These are phyloP conservation scores for Glaucopsyche alexis DNA, from an alignment of 2,888 invertebrate species.

Conservation along the genomic window DNA sequence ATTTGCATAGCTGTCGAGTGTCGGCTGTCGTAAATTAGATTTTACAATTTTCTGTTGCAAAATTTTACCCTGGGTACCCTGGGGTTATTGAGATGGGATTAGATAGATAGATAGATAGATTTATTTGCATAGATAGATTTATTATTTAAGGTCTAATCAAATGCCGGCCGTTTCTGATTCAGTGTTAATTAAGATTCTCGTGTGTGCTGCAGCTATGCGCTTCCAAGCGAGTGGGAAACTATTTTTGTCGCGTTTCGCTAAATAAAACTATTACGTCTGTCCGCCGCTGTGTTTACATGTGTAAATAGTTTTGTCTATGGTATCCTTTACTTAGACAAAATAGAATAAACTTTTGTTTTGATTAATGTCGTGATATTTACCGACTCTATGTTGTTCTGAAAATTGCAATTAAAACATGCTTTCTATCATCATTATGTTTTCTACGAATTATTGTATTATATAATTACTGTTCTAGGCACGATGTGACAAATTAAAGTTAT, in stretches of 20 bases:
- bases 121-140: too few relatives aligned
- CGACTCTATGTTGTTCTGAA: not conserved
- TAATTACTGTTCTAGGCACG: not conserved
- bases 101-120: too few relatives aligned
- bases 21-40: too few relatives aligned
- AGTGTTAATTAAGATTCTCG: constrained; percentile 19
- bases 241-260: constrained; percentile 25
- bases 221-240: not conserved
- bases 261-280: constrained; percentile 19
- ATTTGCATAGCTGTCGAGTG: too few relatives aligned
- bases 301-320: not conserved
- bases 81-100: too few relatives aligned
- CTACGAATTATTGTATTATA: not conserved
- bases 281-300: constrained; percentile 15
- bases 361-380: not conserved
- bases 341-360: too few relatives aligned
- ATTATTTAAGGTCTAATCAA: too few relatives aligned
- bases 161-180: too few relatives aligned
- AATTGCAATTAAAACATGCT: not conserved
- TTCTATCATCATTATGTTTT: not conserved
- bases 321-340: not conserved
- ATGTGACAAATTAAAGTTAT: not conserved
- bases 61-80: too few relatives aligned
- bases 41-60: too few relatives aligned
- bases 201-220: constrained; percentile 23